phyloP scores from a whole-genome alignment of 2,797 vertebrate genomes.

The Hippocampus kuda region DNA sequence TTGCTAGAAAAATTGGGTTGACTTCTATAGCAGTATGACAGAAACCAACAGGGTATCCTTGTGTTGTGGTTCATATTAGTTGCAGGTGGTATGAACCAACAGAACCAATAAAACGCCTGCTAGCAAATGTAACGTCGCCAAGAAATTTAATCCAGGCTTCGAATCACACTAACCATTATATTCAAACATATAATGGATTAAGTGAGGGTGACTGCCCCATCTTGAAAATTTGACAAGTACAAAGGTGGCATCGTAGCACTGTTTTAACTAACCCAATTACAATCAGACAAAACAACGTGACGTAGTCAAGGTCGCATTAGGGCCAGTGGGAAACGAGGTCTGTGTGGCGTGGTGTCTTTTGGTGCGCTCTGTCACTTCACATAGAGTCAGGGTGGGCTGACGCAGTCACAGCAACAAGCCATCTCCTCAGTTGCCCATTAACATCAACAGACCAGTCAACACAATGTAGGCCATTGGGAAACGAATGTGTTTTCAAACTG shows the following conservation, averaged over 20 bases:
- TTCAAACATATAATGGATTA: neutral
- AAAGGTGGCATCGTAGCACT: neutral
- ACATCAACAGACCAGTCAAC: slow-evolving; percentile 35
- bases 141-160: neutral
- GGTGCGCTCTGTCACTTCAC: slow-evolving; percentile 56
- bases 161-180: neutral
- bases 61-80: neutral
- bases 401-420: slow-evolving; percentile 39
- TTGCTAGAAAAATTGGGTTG: neutral
- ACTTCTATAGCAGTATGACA: neutral
- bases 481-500: slow-evolving; percentile 13
- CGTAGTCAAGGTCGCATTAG: slow-evolving; percentile 35
- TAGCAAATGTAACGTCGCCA: neutral
- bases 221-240: neutral
- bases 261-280: slow-evolving; percentile 9
- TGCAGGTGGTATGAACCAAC: neutral
- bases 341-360: slow-evolving; percentile 39
- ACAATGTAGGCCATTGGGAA: slow-evolving; percentile 39
- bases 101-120: neutral
- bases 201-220: neutral
- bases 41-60: neutral
- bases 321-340: slow-evolving; percentile 49
- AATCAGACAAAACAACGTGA: slow-evolving; percentile 1
- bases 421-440: slow-evolving; percentile 31
- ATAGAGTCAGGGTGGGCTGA: slow-evolving; percentile 35